phyloP scores from a whole-genome alignment of 2,113 vertebrate species.

The Dipodomys spectabilis region DNA sequence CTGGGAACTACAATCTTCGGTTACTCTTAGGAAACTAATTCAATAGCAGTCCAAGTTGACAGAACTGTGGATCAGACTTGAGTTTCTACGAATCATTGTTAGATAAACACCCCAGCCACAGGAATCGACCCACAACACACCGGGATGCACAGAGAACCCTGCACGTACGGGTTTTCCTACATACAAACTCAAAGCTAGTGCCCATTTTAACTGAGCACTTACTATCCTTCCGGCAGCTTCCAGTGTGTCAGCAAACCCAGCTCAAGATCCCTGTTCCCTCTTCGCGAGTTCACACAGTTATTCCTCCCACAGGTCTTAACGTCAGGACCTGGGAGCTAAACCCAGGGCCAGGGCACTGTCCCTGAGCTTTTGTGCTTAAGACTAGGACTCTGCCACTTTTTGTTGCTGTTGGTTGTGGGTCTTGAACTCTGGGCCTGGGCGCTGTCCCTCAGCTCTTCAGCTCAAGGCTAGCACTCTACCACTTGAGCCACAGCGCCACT shows the following conservation, averaged over 20 bases:
- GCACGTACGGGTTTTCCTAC: neutral
- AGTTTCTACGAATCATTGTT: neutral
- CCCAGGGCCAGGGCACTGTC: no score
- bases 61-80: neutral
- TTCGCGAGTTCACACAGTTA: neutral
- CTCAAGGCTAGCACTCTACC: neutral
- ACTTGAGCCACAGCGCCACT: no score
- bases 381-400: no score
- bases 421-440: no score
- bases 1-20: slow-evolving; percentile 5
- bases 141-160: no score
- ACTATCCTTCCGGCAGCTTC: neutral
- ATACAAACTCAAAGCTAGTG: neutral
- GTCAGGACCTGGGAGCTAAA: no score
- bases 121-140: no score
- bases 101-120: no score
- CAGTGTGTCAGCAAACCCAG: neutral
- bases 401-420: no score
- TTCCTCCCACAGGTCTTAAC: neutral
- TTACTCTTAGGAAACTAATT: slow-evolving; percentile 26
- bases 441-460: no score
- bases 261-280: neutral
- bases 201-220: neutral
- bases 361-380: no score
- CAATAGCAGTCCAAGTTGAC: neutral